Conservation (phyloP, 2,113 vertebrate species). For the Machaerirhynchus nigripectus region DNA sequence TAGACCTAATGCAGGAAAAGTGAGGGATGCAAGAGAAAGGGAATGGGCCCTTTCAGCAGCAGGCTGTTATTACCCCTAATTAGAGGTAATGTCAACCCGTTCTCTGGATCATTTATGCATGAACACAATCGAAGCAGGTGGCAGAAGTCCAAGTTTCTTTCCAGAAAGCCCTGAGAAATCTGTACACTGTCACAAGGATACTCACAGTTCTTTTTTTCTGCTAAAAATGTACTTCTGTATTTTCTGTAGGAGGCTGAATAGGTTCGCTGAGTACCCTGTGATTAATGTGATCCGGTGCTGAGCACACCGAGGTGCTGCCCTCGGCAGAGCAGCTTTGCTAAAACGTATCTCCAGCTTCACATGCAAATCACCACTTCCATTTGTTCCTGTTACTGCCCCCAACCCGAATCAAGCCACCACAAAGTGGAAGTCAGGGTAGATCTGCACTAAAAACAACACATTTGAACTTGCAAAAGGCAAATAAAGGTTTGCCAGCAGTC, state of each 20-base stretch:
- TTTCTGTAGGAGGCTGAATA: constrained; percentile 16
- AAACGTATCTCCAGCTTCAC: background rate
- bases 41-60: background rate
- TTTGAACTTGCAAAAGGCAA: background rate
- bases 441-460: background rate
- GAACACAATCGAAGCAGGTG: constrained; percentile 43
- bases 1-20: background rate
- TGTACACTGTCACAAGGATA: background rate
- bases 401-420: background rate
- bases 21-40: background rate
- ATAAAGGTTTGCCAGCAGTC: background rate
- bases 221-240: constrained; percentile 17
- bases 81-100: constrained; percentile 50
- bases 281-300: background rate
- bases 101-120: constrained; percentile 51
- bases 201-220: background rate
- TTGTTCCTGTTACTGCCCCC: background rate
- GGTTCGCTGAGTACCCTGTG: background rate
- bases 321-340: background rate
- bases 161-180: constrained; percentile 26
- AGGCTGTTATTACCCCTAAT: constrained; percentile 35
- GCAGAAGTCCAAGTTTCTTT: constrained; percentile 46
- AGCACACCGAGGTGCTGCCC: background rate
- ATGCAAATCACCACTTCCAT: constrained; percentile 30
- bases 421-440: background rate